phyloP scores from a whole-genome alignment of 1,140 invertebrate species.

The Bemisia tabaci region DNA sequence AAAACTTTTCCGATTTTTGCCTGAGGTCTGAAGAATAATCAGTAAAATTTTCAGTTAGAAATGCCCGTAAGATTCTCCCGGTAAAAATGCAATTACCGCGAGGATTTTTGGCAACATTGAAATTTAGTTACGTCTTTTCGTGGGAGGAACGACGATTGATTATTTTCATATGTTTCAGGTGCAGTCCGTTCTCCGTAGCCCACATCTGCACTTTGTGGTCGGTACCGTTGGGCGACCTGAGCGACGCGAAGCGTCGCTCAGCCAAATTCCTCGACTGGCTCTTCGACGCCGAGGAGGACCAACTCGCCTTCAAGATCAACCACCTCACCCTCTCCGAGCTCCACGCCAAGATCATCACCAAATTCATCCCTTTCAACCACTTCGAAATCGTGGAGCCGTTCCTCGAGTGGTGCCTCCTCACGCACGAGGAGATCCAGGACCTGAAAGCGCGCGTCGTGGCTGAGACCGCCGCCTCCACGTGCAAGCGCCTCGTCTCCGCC shows the following conservation, averaged over 20 bases:
- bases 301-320: not conserved
- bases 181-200: not conserved
- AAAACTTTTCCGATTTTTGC: no score
- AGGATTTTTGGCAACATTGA: no score
- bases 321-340: not conserved
- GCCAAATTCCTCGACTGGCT: not conserved
- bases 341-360: not conserved
- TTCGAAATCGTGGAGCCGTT: not conserved
- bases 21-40: no score
- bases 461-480: not conserved
- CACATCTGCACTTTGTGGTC: not conserved
- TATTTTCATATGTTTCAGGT: no score
- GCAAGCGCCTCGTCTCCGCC: not conserved
- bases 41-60: no score
- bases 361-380: not conserved
- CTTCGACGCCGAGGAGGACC: not conserved
- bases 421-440: not conserved
- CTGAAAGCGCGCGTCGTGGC: not conserved
- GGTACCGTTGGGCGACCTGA: not conserved
- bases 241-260: not conserved
- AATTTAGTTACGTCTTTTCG: no score
- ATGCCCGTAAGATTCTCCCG: no score
- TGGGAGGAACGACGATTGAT: no score
- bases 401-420: not conserved
- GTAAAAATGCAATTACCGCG: no score